A percentile compares a stretch with the other conserved stretches of the same genome.
phyloP scores from a whole-genome alignment of 2,888 invertebrate species.

The Barypeithes pellucidus region DNA sequence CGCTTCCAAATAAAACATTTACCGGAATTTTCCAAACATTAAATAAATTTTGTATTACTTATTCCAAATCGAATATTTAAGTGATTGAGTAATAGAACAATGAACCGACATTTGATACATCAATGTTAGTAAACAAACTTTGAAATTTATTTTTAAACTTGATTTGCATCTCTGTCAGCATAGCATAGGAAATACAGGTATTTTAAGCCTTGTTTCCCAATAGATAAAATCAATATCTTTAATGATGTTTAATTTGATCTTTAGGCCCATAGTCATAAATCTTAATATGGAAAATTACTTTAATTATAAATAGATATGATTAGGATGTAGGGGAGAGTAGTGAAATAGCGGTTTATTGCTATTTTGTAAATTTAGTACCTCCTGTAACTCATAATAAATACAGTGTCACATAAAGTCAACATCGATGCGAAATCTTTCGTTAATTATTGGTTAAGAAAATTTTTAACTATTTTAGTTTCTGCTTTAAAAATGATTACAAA shows the following conservation, averaged over 20 bases:
- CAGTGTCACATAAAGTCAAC: no score
- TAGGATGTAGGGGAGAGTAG: neutral
- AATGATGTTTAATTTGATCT: neutral
- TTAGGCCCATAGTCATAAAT: neutral
- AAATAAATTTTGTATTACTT: neutral
- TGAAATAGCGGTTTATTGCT: no score
- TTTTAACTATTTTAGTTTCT: no score
- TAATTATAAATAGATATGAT: neutral
- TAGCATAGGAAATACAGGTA: conserved; percentile 8
- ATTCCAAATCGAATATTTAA: conserved; percentile 35
- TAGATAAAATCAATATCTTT: neutral
- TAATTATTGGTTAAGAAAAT: no score
- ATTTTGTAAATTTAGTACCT: no score
- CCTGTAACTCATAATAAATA: no score
- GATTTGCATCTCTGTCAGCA: conserved; percentile 29
- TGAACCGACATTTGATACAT: conserved; percentile 39
- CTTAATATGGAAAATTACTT: conserved; percentile 7
- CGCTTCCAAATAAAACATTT: no score
- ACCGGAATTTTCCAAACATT: conserved; percentile 10
- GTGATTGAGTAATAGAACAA: conserved; percentile 46
- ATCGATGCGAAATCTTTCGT: no score
- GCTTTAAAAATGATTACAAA: no score
- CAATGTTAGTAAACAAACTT: conserved; percentile 48
- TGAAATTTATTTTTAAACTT: conserved; percentile 44
- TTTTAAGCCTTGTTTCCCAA: neutral